phyloP scores from a whole-genome alignment of 2,113 vertebrate species.

The Dasypus novemcinctus region DNA sequence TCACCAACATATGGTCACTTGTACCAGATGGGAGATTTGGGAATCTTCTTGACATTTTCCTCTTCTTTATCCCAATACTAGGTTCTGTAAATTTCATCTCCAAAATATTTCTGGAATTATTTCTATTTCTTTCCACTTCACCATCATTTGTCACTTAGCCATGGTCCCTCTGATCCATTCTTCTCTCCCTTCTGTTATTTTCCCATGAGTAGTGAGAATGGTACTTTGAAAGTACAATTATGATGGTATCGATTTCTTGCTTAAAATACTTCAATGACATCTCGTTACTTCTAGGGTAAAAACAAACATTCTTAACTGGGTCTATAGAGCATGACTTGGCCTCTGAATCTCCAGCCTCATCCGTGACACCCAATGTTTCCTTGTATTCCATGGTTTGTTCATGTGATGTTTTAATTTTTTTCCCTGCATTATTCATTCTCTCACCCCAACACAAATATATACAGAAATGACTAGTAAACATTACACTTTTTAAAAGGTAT shows the following conservation, averaged over 20 bases:
- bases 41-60: background rate
- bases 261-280: background rate
- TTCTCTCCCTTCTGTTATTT: background rate
- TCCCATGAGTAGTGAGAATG: background rate
- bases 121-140: background rate
- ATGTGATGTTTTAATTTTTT: background rate
- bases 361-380: background rate
- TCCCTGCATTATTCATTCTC: background rate
- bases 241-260: background rate
- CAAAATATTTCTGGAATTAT: background rate
- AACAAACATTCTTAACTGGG: background rate
- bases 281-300: background rate
- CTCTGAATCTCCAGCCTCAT: background rate
- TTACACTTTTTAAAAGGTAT: background rate
- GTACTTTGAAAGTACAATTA: background rate
- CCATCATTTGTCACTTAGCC: background rate
- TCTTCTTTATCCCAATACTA: background rate
- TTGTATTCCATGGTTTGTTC: background rate
- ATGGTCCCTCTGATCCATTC: background rate
- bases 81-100: background rate
- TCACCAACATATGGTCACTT: background rate
- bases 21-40: background rate
- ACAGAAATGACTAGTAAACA: background rate
- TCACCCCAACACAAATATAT: background rate
- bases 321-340: accelerated